Percentiles rank a stretch among this genome's conserved stretches.
phyloP scores from a whole-genome alignment of 35 echinoderm and acorn worm genomes.

The Anneissia japonica region DNA sequence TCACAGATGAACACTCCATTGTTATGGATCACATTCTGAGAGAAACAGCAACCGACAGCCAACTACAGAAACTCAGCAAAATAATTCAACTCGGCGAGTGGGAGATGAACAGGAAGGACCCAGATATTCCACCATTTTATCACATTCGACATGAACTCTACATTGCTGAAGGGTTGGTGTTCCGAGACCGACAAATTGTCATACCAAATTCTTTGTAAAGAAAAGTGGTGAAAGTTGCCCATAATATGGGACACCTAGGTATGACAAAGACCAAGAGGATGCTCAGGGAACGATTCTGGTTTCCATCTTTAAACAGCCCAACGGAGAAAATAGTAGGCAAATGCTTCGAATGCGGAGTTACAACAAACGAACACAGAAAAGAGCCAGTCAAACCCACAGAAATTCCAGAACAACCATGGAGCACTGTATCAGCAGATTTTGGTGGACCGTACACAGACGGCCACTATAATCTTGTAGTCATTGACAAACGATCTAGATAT shows the following conservation, averaged over 20 bases:
- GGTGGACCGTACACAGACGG: conserved; percentile 64
- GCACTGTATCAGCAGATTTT: conserved; percentile 50
- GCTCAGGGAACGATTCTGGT: conserved; percentile 56
- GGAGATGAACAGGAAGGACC: conserved; percentile 44
- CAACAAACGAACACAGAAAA: not conserved
- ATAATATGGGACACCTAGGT: conserved; percentile 52
- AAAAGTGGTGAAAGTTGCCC: conserved; percentile 41
- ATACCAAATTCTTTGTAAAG: conserved; percentile 37
- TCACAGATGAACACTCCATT: conserved; percentile 38
- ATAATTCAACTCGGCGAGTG: conserved; percentile 26
- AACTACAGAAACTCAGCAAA: conserved; percentile 27
- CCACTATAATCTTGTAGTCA: conserved; percentile 59
- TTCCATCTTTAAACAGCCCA: conserved; percentile 38
- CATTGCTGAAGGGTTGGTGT: conserved; percentile 15
- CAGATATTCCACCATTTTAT: conserved; percentile 50
- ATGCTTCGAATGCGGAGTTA: conserved; percentile 33
- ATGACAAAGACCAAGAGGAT: conserved; percentile 56
- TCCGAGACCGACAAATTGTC: conserved; percentile 24
- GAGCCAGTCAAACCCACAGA: not conserved
- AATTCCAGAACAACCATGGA: conserved; percentile 53
- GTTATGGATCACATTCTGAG: conserved; percentile 22
- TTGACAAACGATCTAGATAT: conserved; percentile 50
- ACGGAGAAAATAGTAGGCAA: conserved; percentile 43
- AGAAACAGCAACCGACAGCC: conserved; percentile 26
- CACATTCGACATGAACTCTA: conserved; percentile 15